phyloP scores from a whole-genome alignment of 2,888 invertebrate species.

The Eilema depressum region DNA sequence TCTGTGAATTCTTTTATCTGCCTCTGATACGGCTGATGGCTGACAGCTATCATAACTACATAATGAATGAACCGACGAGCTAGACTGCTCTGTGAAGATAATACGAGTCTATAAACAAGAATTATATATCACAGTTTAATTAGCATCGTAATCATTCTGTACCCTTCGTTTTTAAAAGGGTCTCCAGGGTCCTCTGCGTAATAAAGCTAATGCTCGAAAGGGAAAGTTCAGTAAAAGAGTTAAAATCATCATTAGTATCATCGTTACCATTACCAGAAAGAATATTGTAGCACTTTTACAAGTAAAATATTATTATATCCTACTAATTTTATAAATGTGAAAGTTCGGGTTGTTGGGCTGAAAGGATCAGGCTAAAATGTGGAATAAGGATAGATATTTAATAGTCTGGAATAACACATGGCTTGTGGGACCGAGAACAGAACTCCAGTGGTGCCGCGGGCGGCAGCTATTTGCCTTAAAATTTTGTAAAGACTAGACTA shows the following conservation, averaged over 20 bases:
- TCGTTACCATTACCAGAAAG: background rate
- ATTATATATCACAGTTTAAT: slow-evolving; percentile 1
- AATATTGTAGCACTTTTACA: background rate
- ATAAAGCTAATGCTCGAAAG: background rate
- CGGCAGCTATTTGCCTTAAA: too few relatives aligned
- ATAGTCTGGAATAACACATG: too few relatives aligned
- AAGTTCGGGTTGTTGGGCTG: too few relatives aligned
- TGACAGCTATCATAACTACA: slow-evolving; percentile 8
- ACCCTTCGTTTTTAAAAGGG: background rate
- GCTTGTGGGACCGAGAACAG: too few relatives aligned
- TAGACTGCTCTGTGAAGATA: background rate
- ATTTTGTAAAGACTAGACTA: too few relatives aligned
- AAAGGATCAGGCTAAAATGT: too few relatives aligned
- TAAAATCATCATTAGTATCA: background rate
- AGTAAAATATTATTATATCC: too few relatives aligned
- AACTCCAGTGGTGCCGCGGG: too few relatives aligned
- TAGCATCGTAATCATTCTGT: background rate
- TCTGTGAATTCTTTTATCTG: slow-evolving; percentile 30
- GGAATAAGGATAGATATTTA: too few relatives aligned
- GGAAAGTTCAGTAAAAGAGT: background rate
- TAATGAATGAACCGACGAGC: slow-evolving; percentile 8
- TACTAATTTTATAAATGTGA: too few relatives aligned
- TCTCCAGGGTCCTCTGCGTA: background rate
- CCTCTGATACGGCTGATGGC: slow-evolving; percentile 17
- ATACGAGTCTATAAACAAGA: background rate